phyloP scores from a whole-genome alignment of 2,888 invertebrate genomes.

The Crematogaster levior region DNA sequence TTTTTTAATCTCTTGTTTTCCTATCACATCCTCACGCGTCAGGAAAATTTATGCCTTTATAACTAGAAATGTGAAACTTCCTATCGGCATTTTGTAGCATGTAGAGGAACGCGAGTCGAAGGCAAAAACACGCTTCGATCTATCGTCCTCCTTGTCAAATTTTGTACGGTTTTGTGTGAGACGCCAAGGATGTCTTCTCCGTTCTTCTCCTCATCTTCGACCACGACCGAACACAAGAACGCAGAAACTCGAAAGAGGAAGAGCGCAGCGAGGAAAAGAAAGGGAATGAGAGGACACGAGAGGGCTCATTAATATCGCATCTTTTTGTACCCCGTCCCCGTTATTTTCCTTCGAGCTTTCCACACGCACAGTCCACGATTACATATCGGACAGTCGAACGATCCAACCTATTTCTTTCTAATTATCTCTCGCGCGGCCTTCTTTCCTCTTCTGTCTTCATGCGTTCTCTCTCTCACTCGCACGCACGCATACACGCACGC shows the following conservation, averaged over 20 bases:
- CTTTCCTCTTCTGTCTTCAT: slow-evolving; percentile 7
- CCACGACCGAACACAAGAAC: background rate
- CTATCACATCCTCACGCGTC: slow-evolving; percentile 3
- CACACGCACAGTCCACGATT: slow-evolving; percentile 38
- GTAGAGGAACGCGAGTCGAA: background rate
- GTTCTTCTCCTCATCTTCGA: background rate
- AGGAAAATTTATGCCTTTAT: background rate
- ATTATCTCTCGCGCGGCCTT: slow-evolving; percentile 37
- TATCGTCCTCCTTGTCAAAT: slow-evolving; percentile 8
- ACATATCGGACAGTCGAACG: slow-evolving; percentile 52
- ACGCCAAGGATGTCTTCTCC: background rate
- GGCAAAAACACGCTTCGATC: slow-evolving; percentile 20
- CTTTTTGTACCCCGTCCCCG: slow-evolving; percentile 13
- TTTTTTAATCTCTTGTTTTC: background rate
- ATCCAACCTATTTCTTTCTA: slow-evolving; percentile 30
- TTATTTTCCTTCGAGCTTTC: slow-evolving; percentile 46
- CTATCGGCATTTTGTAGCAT: background rate
- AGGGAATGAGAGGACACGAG: slow-evolving; percentile 48
- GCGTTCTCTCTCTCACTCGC: slow-evolving; percentile 22
- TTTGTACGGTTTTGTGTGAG: background rate
- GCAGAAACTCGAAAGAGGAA: slow-evolving; percentile 16
- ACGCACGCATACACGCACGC: slow-evolving; percentile 25
- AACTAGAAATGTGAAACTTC: slow-evolving; percentile 11
- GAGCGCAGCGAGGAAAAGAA: slow-evolving; percentile 30
- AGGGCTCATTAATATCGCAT: slow-evolving; percentile 55